phyloP scores from a whole-genome alignment of 2,888 invertebrate genomes.

The Eilema sororculum region DNA sequence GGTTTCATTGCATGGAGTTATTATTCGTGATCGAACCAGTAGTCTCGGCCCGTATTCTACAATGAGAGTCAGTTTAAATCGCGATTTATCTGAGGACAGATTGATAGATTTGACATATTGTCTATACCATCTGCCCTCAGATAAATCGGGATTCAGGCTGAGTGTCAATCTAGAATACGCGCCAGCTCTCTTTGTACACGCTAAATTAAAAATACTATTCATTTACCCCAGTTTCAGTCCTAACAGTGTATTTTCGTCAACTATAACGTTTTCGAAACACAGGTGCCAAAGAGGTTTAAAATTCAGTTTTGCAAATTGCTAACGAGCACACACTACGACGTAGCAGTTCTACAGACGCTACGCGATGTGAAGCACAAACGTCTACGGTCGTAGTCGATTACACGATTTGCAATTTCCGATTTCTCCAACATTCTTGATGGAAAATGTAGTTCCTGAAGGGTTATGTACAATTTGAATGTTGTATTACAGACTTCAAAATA shows the following conservation, averaged over 20 bases:
- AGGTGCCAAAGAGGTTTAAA: not conserved
- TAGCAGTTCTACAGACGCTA: constrained; percentile 35
- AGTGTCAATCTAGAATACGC: no score
- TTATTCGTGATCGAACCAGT: no score
- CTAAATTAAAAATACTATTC: no score
- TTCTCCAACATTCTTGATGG: constrained; percentile 11
- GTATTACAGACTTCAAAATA: not conserved
- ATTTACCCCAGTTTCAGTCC: not conserved
- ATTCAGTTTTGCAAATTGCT: constrained; percentile 4
- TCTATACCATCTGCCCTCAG: no score
- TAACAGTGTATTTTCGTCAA: not conserved
- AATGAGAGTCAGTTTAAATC: no score
- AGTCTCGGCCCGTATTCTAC: no score
- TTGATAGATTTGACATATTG: no score
- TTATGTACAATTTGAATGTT: constrained; percentile 13
- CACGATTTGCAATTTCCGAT: constrained; percentile 39
- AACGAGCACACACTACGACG: constrained; percentile 39
- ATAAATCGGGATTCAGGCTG: no score
- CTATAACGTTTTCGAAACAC: not conserved
- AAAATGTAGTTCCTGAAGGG: constrained; percentile 14
- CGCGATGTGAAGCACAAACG: constrained; percentile 38
- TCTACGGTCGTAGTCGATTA: constrained; percentile 38
- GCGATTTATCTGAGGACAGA: no score
- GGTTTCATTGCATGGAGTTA: no score
- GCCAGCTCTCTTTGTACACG: no score